These are phyloP conservation scores for Lagopus leucura DNA, from an alignment of 2,113 vertebrate genomes.

Conservation along the genomic window DNA sequence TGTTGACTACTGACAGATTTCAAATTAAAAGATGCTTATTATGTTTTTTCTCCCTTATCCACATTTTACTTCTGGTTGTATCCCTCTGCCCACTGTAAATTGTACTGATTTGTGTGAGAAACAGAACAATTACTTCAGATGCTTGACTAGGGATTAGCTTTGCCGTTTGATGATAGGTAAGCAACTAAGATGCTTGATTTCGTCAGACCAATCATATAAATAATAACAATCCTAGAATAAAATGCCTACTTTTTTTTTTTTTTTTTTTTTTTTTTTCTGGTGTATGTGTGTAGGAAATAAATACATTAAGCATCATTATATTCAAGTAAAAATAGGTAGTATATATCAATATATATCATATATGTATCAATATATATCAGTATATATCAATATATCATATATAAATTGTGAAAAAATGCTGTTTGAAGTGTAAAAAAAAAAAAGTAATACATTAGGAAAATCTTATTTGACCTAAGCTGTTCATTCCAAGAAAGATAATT, in stretches of 20 bases:
- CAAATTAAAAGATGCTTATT: neutral
- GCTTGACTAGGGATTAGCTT: neutral
- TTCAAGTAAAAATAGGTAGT: neutral
- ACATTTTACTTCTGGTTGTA: neutral
- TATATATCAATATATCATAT: too few species aligned
- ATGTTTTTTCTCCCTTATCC: neutral
- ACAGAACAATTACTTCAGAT: neutral
- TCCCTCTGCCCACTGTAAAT: rapidly evolving
- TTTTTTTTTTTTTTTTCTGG: neutral
- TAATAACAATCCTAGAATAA: neutral
- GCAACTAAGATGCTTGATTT: neutral
- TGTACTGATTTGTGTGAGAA: neutral
- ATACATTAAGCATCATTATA: neutral
- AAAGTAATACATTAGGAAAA: neutral
- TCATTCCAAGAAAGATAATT: neutral
- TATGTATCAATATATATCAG: too few species aligned
- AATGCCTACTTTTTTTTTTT: neutral
- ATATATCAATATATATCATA: neutral
- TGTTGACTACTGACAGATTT: neutral
- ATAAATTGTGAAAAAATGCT: neutral
- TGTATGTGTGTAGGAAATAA: neutral
- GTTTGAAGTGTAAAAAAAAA: neutral
- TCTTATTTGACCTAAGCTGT: neutral
- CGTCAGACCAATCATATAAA: neutral
- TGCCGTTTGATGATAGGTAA: neutral